A percentile compares a stretch with the other conserved stretches of the same genome.
phyloP scores from a whole-genome alignment of 2,113 vertebrate genomes.

The Larimichthys crocea region DNA sequence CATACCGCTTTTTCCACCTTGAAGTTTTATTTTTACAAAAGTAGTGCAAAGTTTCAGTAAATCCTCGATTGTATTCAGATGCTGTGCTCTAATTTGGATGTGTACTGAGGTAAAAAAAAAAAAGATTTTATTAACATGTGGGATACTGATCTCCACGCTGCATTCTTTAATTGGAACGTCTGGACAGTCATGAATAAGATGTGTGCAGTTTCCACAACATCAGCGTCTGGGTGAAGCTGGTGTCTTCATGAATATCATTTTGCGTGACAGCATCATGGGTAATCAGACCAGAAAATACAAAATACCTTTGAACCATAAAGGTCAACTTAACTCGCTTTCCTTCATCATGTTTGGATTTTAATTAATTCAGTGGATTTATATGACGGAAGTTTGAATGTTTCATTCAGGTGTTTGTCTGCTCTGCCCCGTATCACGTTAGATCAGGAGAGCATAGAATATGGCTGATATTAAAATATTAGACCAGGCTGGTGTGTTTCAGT shows the following conservation, averaged over 20 bases:
- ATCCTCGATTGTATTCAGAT: neutral
- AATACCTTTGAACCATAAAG: neutral
- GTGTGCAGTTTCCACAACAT: neutral
- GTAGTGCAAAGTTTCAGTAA: neutral
- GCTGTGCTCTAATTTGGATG: neutral
- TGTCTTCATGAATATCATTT: neutral
- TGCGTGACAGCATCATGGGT: neutral
- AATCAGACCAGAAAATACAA: neutral
- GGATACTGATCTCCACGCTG: neutral
- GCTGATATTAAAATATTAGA: neutral
- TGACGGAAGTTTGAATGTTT: neutral
- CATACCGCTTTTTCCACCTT: neutral
- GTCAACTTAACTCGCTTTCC: neutral
- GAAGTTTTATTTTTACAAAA: neutral
- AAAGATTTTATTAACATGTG: slow-evolving; percentile 15
- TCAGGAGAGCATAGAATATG: neutral
- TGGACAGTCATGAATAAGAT: slow-evolving; percentile 10
- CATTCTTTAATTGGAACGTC: slow-evolving; percentile 16
- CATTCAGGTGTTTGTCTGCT: neutral
- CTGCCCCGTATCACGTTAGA: neutral
- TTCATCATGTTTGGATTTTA: neutral
- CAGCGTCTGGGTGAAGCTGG: neutral
- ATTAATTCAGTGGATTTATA: neutral
- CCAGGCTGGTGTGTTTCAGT: neutral
- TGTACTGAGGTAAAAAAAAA: neutral